phyloP scores from a whole-genome alignment of 2,888 invertebrate genomes.

The Coelogynopora nodosa region DNA sequence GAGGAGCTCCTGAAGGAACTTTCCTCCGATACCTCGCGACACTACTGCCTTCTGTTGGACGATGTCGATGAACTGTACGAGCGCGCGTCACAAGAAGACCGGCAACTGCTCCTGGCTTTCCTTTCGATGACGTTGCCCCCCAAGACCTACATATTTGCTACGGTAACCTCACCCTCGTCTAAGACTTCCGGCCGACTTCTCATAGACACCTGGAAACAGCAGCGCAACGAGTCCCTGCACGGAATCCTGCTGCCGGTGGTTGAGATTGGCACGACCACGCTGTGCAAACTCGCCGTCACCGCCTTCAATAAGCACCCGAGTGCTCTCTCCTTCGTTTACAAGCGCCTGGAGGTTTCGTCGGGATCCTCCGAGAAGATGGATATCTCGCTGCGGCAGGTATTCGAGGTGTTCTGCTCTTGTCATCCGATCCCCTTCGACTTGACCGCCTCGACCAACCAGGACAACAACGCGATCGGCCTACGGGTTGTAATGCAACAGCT shows the following conservation, averaged over 20 bases:
- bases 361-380: conserved; percentile 9
- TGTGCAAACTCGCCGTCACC: neutral
- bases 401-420: neutral
- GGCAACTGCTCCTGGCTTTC: neutral
- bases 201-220: conserved; percentile 3
- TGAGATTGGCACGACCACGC: neutral
- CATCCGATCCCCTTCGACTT: too few species aligned
- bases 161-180: neutral
- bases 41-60: neutral
- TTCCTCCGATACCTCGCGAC: neutral
- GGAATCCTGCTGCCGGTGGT: neutral
- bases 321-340: conserved; percentile 6
- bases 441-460: neutral
- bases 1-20: conserved; percentile 14
- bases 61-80: neutral
- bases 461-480: neutral
- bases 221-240: neutral
- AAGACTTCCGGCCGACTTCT: neutral
- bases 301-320: neutral
- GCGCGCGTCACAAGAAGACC: neutral
- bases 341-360: neutral
- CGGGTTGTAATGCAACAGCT: neutral
- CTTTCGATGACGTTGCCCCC: neutral
- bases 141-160: conserved; percentile 2
- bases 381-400: neutral